A percentile compares a stretch with the other conserved stretches of the same genome.
Evolutionary conservation across 2,888 invertebrate genomes (phyloP).

Genomic region (Synergus laeviventris): DNA sequence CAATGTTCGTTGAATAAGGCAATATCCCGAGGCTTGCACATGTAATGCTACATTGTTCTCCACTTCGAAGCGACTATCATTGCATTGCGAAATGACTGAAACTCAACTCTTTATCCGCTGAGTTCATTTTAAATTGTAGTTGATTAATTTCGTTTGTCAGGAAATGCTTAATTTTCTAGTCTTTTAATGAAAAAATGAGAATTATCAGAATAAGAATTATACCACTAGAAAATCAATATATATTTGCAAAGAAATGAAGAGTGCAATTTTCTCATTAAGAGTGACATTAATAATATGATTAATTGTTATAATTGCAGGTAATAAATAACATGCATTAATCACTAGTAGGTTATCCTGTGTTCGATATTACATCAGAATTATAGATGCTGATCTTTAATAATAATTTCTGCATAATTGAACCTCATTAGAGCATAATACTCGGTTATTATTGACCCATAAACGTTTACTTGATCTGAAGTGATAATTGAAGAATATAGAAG

Average conservation of each 20-base stretch:
- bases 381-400: background rate
- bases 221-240: too few species aligned
- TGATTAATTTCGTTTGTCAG: background rate
- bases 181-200: too few species aligned
- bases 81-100: background rate
- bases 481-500: background rate
- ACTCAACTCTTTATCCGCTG: background rate
- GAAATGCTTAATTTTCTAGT: background rate
- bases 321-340: background rate
- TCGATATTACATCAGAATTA: background rate
- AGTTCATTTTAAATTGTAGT: background rate
- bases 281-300: background rate
- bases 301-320: background rate
- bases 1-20: conserved; percentile 2
- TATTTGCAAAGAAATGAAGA: background rate
- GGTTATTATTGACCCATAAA: background rate
- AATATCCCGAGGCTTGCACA: background rate
- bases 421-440: background rate
- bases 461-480: background rate
- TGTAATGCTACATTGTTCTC: background rate
- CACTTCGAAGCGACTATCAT: background rate
- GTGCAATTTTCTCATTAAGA: background rate
- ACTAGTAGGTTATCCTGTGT: background rate
- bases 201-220: too few species aligned
- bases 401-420: background rate